phyloP scores from a whole-genome alignment of 2,797 vertebrate genomes.

The Spinus olivaceus region DNA sequence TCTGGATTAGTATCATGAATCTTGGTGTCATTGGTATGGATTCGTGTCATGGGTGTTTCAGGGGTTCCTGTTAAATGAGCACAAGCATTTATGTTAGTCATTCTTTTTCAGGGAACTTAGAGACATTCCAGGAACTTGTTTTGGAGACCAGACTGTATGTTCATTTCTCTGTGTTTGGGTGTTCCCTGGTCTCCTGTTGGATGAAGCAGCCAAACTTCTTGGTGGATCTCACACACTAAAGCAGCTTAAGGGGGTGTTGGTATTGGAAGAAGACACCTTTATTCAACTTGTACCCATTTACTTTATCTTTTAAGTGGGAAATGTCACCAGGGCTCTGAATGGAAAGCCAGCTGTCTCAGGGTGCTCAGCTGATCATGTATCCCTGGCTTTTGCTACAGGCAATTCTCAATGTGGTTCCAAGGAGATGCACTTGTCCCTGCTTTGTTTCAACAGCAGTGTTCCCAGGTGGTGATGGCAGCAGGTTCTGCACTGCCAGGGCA shows the following conservation, averaged over 20 bases:
- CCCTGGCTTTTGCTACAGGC: background rate
- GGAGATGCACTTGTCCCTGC: background rate
- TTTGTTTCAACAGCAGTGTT: rapidly evolving
- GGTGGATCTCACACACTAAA: background rate
- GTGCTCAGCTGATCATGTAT: background rate
- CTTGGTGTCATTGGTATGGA: background rate
- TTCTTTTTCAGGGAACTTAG: background rate
- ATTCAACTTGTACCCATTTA: background rate
- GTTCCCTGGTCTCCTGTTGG: background rate
- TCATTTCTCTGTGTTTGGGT: background rate
- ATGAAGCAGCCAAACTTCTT: background rate
- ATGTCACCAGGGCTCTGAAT: background rate
- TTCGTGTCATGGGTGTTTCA: background rate
- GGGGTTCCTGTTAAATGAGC: background rate
- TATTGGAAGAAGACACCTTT: background rate
- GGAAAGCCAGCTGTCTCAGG: background rate
- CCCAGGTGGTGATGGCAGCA: background rate
- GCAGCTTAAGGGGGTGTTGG: background rate
- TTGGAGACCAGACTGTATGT: background rate
- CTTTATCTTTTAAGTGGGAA: background rate
- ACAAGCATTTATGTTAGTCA: background rate
- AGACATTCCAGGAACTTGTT: background rate
- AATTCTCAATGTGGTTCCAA: background rate
- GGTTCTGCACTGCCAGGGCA: rapidly evolving
- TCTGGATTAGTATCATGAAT: background rate